Conservation (phyloP, 2,888 invertebrate genomes). For the Cheilosia variabilis region DNA sequence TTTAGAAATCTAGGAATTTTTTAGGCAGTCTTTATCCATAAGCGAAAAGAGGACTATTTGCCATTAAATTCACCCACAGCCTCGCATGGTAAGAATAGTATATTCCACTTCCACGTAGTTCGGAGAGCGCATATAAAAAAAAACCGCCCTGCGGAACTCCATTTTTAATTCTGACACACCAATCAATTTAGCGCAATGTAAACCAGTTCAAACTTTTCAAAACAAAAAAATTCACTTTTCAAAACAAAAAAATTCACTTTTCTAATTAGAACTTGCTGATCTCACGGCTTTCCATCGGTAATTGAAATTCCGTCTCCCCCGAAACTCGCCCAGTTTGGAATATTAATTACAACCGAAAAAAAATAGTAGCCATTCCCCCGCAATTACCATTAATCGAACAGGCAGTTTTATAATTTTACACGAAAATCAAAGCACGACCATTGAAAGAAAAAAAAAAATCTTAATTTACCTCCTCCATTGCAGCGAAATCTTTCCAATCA, state of each 20-base stretch:
- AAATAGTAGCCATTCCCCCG: neutral
- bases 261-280: neutral
- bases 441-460: conserved; percentile 14
- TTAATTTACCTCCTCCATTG: conserved; percentile 72
- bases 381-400: conserved; percentile 47
- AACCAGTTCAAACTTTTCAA: neutral
- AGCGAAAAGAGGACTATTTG: no score
- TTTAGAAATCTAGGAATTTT: no score
- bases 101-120: no score
- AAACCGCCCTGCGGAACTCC: no score
- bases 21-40: no score
- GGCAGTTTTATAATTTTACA: conserved; percentile 41
- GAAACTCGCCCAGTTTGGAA: conserved; percentile 24
- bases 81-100: no score
- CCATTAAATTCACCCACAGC: no score
- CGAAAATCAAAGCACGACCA: conserved; percentile 12
- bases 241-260: neutral
- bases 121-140: no score
- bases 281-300: neutral
- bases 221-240: neutral
- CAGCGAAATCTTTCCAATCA: conserved; percentile 83
- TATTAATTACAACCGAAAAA: conserved; percentile 54
- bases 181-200: no score
- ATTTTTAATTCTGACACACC: no score
- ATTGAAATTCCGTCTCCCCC: neutral